These are phyloP conservation scores for human (Homo sapiens) DNA, from an alignment of 2,113 vertebrate genomes.

Conservation along the genomic window GRCh38 chr5:57039001-57039500, in stretches of 20 bases:
- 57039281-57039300: background rate
- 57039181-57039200: background rate
- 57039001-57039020: background rate
- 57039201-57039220: background rate
- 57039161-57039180: background rate
- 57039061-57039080: background rate
- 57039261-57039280: background rate
- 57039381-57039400: background rate
- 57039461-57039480: background rate
- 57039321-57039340: background rate
- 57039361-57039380: background rate
- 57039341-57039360: background rate
- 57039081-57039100: background rate
- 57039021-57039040: background rate
- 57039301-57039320: background rate
- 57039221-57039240: background rate
- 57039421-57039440: background rate
- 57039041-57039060: background rate
- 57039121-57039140: background rate
- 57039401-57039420: background rate
- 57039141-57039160: background rate
- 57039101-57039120: background rate
- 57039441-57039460: background rate
- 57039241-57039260: slow-evolving; percentile 5
- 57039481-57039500: background rate